Evolutionary conservation across 2,888 invertebrate genomes (phyloP).

Genomic region (Drosophila atripex): DNA sequence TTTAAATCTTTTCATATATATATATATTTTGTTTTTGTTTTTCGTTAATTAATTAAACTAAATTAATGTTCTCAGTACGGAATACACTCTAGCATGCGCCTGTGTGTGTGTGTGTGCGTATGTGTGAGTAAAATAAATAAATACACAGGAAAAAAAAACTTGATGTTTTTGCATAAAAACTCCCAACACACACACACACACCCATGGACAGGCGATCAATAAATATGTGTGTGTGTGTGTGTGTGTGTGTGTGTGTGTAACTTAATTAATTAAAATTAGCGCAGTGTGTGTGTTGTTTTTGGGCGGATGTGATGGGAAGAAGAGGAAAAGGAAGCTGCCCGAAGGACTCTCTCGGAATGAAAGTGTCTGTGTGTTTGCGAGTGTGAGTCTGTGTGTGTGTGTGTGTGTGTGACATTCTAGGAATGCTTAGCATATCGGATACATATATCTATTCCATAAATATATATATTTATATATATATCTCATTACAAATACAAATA

Average conservation of each 20-base stretch:
- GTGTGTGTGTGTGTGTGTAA: constrained; percentile 14
- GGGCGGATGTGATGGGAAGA: constrained; percentile 5
- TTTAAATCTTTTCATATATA: constrained; percentile 8
- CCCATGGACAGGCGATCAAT: constrained; percentile 22
- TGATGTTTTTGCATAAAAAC: constrained; percentile 12
- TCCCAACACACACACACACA: constrained; percentile 30
- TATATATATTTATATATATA: constrained; percentile 24
- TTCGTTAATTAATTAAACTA: constrained; percentile 24
- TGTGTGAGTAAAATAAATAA: constrained; percentile 53
- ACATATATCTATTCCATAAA: constrained; percentile 43
- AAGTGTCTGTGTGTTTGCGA: constrained; percentile 29
- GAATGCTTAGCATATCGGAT: constrained; percentile 58
- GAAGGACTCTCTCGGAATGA: constrained; percentile 58
- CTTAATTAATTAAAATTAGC: too few relatives aligned
- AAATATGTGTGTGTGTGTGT: constrained; percentile 24
- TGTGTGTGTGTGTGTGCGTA: constrained; percentile 15
- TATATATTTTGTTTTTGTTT: too few relatives aligned
- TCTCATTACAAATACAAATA: constrained; percentile 62
- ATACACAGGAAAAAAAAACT: constrained; percentile 28
- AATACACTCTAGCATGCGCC: constrained; percentile 42
- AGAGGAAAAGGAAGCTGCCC: constrained; percentile 34
- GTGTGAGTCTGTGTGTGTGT: constrained; percentile 18
- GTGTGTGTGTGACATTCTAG: constrained; percentile 51
- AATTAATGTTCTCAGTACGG: constrained; percentile 61
- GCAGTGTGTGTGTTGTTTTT: constrained; percentile 7